Evolutionary conservation across 1,140 invertebrate genomes (phyloP), one percentile per base, ranked within the genome.

Genomic region (Antheraea mylitta): DNA sequence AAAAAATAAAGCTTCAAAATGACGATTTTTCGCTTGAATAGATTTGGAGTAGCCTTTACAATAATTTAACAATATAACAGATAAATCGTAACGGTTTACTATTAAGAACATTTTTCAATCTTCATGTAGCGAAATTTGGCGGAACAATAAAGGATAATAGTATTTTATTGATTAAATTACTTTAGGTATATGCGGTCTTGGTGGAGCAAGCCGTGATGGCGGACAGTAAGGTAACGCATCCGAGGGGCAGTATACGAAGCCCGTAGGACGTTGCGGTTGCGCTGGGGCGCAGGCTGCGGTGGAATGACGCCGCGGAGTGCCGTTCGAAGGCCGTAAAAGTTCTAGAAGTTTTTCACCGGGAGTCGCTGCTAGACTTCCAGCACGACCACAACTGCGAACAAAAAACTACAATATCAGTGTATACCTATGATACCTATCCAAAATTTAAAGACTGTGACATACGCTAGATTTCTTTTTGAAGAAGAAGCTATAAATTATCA

Each of bases 191-290:
- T 83, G 74, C 11, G 80, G 80, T 45, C 83, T 73, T 0, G 83
- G 80, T 16, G 84, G 86, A 18, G 83, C 78, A n/a, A 86, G 77
- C 67, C 91, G 75, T 16, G 89, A 92, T 0, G 92, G 91, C 7
- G 91, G 92, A 69, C 91, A 92, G 73, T 93, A 93, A 3, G 92
- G 90, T 71, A 92, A 79, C 9, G 92, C 92, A 69, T 92, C 92
- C 3, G 91, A 92, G 0, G 91, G 91, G 73, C 90, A 92, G 80
- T 92, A 92, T 42, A 92, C 88, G 77, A 92, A 91, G 73, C 90
- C 88, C 13, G 83, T 72, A 8, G 86, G 83, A 4, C 84, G 69
- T 36, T 74, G 76, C 0, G 88, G 83, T 61, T 84, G 84, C 10
- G 80, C 75, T 2, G 85, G 82, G 13, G 83, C 86, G 63, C 90